Percentiles rank a stretch among this genome's conserved stretches.
Conservation (phyloP, 1,140 invertebrate species). For the Oreohelix idahoensis region DNA sequence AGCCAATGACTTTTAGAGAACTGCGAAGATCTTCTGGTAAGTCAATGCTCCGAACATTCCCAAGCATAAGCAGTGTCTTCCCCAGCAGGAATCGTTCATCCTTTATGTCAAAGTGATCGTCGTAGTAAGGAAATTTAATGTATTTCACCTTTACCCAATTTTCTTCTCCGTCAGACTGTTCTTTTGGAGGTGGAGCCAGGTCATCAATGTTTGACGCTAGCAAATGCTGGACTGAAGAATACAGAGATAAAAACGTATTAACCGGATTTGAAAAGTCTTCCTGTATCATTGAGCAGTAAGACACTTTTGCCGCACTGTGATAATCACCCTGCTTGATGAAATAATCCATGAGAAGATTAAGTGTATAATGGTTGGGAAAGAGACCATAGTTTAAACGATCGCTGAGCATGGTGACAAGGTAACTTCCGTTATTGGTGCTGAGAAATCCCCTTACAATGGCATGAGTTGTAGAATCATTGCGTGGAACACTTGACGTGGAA, state of each 20-base stretch:
- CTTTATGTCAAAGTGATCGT: constrained; percentile 68
- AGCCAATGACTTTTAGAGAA: constrained; percentile 55
- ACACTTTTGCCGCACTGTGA: constrained; percentile 82
- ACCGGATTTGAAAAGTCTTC: constrained; percentile 87
- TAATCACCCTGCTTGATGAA: constrained; percentile 83
- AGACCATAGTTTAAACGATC: constrained; percentile 89
- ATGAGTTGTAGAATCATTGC: constrained; percentile 84
- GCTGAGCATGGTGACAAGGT: constrained; percentile 82
- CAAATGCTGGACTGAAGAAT: constrained; percentile 50
- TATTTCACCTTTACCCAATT: constrained; percentile 56
- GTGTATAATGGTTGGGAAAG: constrained; percentile 85
- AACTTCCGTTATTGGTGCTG: constrained; percentile 76
- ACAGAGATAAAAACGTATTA: constrained; percentile 76
- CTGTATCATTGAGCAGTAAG: constrained; percentile 87
- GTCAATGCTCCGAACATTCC: constrained; percentile 30
- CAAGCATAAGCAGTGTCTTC: constrained; percentile 57
- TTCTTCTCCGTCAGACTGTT: constrained; percentile 46
- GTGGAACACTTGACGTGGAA: neutral
- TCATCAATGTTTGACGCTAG: constrained; percentile 33
- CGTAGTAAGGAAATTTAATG: constrained; percentile 59
- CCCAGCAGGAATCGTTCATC: constrained; percentile 61
- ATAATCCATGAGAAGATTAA: constrained; percentile 87
- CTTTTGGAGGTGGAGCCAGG: constrained; percentile 34
- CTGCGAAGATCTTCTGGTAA: constrained; percentile 29
- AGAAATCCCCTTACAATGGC: constrained; percentile 83